Evolutionary conservation across 2,113 vertebrate species (phyloP).

Genomic region (Engraulis encrasicolus): DNA sequence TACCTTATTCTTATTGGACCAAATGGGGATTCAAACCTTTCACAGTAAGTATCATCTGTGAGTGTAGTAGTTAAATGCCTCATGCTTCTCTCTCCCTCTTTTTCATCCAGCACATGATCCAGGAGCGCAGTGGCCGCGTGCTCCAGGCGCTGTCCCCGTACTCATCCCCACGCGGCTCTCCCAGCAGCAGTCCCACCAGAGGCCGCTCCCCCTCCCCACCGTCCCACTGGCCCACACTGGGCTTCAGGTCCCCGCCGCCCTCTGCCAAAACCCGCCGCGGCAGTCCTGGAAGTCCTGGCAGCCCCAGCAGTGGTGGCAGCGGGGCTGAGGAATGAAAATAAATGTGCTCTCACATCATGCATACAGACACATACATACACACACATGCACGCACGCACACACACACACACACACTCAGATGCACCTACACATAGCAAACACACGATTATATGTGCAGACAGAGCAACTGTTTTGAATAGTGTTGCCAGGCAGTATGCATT

Average conservation of each 20-base stretch:
- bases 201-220: slow-evolving; percentile 91
- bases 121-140: slow-evolving; percentile 93
- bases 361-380: not conserved
- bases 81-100: not conserved
- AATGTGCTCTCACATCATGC: not conserved
- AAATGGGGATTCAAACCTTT: too few species aligned
- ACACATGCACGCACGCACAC: not conserved
- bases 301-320: too few species aligned
- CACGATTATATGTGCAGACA: too few species aligned
- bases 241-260: slow-evolving; percentile 82
- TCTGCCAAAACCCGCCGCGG: slow-evolving; percentile 57
- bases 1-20: too few species aligned
- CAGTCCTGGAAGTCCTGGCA: slow-evolving; percentile 74
- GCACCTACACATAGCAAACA: too few species aligned
- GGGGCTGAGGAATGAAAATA: not conserved
- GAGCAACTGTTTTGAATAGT: too few species aligned
- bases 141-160: slow-evolving; percentile 90
- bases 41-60: too few species aligned
- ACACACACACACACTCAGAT: not conserved
- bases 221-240: slow-evolving; percentile 76
- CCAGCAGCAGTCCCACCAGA: slow-evolving; percentile 87
- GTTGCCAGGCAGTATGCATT: too few species aligned
- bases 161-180: slow-evolving; percentile 87
- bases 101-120: slow-evolving; percentile 80
- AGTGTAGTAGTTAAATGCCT: not conserved